These are phyloP conservation scores for Raja brachyura DNA, from an alignment of 2,113 vertebrate genomes.

Conservation along the genomic window DNA sequence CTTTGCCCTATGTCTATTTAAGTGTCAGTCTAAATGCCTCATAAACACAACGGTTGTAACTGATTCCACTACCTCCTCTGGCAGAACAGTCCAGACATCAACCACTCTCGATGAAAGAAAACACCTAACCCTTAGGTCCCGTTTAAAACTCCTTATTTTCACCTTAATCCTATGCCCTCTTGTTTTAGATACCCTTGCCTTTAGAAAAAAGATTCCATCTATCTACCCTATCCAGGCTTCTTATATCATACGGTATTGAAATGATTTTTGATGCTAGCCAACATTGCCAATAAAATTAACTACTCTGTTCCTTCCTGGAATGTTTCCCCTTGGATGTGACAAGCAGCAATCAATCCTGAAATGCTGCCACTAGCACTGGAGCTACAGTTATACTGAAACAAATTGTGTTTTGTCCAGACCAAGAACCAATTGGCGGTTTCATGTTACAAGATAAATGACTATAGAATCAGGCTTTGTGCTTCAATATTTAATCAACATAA, in stretches of 20 bases:
- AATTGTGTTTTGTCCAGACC: background rate
- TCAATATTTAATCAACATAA: slow-evolving; percentile 21
- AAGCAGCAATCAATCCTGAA: background rate
- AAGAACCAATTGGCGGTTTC: background rate
- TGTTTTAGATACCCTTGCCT: no score
- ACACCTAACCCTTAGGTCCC: no score
- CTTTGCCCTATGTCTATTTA: no score
- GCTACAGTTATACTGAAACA: background rate
- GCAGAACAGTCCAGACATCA: no score
- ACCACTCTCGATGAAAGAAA: no score
- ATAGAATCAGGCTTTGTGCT: background rate
- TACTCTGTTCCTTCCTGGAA: background rate
- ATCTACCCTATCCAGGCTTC: no score
- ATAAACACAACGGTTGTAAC: no score
- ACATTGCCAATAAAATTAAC: background rate
- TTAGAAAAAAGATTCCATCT: no score
- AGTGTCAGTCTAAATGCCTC: no score
- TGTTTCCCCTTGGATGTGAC: background rate
- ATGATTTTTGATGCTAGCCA: background rate
- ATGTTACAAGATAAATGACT: background rate
- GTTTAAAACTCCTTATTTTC: no score
- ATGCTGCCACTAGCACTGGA: background rate
- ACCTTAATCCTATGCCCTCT: no score
- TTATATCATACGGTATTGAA: background rate
- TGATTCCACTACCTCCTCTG: no score